Evolutionary conservation across 1,140 invertebrate genomes (phyloP), one percentile per base, ranked within the genome.

Genomic region (Geopemphigus sp.): DNA sequence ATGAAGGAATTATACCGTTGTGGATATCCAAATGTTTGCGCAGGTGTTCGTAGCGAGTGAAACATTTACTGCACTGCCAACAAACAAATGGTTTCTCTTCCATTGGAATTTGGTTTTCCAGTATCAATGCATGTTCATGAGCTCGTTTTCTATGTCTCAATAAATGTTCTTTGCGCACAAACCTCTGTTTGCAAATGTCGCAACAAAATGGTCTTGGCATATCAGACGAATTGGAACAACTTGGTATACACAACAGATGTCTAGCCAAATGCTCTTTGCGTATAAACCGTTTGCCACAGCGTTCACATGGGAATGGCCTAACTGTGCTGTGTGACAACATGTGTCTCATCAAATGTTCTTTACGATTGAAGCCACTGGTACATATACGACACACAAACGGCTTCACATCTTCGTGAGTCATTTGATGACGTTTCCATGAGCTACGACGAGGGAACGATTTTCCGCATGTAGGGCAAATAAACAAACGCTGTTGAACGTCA

Each of bases 361-460:
- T 81, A 5, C 82, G 83, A 56, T 84, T 85, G 82, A 87, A 87
- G 17, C 84, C 85, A 78, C 85, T 85, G n/a, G 84, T 84, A 83
- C 87, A 87, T 11, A 84, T 80, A 50, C 84, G 83, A 74, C 85
- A 86, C 17, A 83, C 86, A 83, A 81, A 88, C 83, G 83, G 87
- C 85, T 85, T 87, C 39, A 85, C 83, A 50, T 85, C 85, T 50
- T 85, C 84, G 80, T 84, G 87, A 39, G 82, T 83, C 22, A 76
- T 81, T 57, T 83, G 80, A 72, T 85, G 84, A 24, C 83, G 81
- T 81, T 83, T 82, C 76, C 85, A 82, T 24, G 83, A 83, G 53
- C 82, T 83, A n/a, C 83, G 82, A 24, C 82, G 78, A 50, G 84
- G 83, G 80, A 84, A 85, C 26, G 83, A 81, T 81, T 85, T 85